Base-by-base conservation (phyloP, 64 coral and sea anemone species). In the Dendronephthya gigantea region DNA sequence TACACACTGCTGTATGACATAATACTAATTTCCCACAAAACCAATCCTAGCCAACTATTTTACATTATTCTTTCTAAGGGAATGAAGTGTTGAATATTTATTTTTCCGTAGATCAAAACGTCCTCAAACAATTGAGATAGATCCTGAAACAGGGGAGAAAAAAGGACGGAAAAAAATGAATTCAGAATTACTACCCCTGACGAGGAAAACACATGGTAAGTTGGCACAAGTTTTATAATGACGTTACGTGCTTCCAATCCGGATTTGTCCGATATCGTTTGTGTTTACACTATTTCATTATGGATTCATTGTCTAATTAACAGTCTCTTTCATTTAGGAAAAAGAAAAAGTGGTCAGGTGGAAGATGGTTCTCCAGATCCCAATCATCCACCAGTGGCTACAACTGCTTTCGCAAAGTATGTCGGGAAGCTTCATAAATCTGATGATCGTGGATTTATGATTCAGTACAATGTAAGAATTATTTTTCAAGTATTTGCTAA, bases 361-460 rank as follows among this genome's bases (percentile, higher is more conserved):
- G 72, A 79, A 36, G 72, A 79, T 79, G 72, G 72, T 79, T 29
- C 72, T 79, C 72, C 72, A 35, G 94, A 97, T 82, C 87, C 94
- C 15, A 92, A 98, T 29, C 92, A 98, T 35, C 95, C 95, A 9
- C 87, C 92, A 14, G 35, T 98, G 23, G 43, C 68, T 16, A 86
- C 93, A 34, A 89, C 93, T 15, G 88, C 91, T 59, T 91, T 98
- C 49, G 84, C 92, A 0, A 98, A 98, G 37, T 91, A 98, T 81
- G 95, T 98, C 2, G 48, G 85, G 8, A 98, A 98, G 81, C 82
- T 98, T 35, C 95, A 98, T 43, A 98, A 98, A 55, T 98, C 95
- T 38, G 95, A 98, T 75, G 95, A 98, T 85, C 82, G 94, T 31
- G 94, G 95, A 74, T 98, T 91, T 52, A 98, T 98, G 95, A 93